These are phyloP conservation scores for Aphyosemion australe DNA, from an alignment of 2,113 vertebrate genomes.

Conservation along the genomic window DNA sequence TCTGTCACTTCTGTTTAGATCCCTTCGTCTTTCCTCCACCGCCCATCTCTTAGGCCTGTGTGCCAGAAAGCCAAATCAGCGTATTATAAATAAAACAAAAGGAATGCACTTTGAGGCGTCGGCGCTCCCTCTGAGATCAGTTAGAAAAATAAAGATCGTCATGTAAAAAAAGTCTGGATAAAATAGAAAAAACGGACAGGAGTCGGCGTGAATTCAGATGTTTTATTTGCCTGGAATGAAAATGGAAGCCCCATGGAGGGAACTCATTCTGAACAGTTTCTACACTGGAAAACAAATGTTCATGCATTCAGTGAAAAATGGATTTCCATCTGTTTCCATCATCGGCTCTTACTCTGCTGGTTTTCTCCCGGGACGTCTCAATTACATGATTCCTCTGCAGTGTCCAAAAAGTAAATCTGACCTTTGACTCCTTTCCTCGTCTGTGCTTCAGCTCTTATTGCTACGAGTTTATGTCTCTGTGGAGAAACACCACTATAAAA, in stretches of 20 bases:
- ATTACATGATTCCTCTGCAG: conserved; percentile 23
- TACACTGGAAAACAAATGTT: background rate
- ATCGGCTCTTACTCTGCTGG: conserved; percentile 24
- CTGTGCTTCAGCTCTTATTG: background rate
- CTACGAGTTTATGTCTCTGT: background rate
- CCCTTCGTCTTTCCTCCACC: conserved; percentile 23
- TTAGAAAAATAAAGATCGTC: conserved; percentile 37
- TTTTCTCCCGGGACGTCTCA: conserved; percentile 18
- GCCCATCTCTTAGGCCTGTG: conserved; percentile 15
- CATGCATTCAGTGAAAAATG: conserved; percentile 6
- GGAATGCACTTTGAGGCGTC: conserved; percentile 33
- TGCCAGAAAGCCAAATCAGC: conserved; percentile 37
- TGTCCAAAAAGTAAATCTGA: conserved; percentile 19
- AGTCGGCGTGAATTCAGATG: conserved; percentile 24
- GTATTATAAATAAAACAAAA: conserved; percentile 67
- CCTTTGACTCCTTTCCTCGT: conserved; percentile 11
- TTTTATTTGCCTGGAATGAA: conserved; percentile 1
- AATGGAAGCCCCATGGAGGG: background rate
- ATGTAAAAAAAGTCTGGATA: conserved; percentile 29
- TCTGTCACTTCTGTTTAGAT: conserved; percentile 47
- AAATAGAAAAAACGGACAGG: conserved; percentile 26
- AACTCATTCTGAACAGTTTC: conserved; percentile 29
- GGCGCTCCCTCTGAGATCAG: conserved; percentile 23
- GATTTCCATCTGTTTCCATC: conserved; percentile 47
- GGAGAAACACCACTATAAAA: background rate